These are phyloP conservation scores for Euleptes europaea DNA, from an alignment of 2,113 vertebrate species.

Conservation along the genomic window DNA sequence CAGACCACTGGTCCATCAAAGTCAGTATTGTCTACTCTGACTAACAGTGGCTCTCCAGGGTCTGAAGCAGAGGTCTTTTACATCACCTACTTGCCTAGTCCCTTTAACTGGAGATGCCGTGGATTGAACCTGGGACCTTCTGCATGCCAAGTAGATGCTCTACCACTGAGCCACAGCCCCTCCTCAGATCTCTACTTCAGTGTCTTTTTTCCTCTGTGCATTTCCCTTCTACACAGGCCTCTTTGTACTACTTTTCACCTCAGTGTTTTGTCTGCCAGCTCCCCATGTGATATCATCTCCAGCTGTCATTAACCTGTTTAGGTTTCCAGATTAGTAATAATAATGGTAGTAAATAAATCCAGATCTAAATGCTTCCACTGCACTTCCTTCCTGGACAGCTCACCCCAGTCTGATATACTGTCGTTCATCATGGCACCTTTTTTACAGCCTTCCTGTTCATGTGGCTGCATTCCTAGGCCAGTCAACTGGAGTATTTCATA, in stretches of 20 bases:
- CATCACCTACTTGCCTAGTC: too few species aligned
- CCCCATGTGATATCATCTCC: slow-evolving; percentile 51
- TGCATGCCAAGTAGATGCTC: too few species aligned
- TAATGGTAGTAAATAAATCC: slow-evolving; percentile 41
- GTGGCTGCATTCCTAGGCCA: not conserved
- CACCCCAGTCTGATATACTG: slow-evolving; percentile 27
- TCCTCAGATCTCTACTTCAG: too few species aligned
- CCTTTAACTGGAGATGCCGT: too few species aligned
- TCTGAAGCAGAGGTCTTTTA: too few species aligned
- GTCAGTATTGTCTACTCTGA: too few species aligned
- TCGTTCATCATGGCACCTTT: slow-evolving; percentile 21
- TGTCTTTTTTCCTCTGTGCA: too few species aligned
- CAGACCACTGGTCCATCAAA: too few species aligned
- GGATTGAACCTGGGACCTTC: too few species aligned
- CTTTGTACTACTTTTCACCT: slow-evolving; percentile 15
- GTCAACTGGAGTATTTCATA: slow-evolving; percentile 15
- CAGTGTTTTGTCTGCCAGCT: slow-evolving; percentile 12
- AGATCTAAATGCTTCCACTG: slow-evolving; percentile 28
- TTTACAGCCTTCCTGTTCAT: slow-evolving; percentile 29
- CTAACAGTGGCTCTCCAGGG: too few species aligned
- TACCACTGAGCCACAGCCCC: too few species aligned
- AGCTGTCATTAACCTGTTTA: slow-evolving; percentile 59
- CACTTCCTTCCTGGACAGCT: slow-evolving; percentile 51
- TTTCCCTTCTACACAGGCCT: slow-evolving; percentile 35
- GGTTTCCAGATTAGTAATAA: slow-evolving; percentile 56